Evolutionary conservation across 2,113 vertebrate species (phyloP).

Genomic region (Parus major): DNA sequence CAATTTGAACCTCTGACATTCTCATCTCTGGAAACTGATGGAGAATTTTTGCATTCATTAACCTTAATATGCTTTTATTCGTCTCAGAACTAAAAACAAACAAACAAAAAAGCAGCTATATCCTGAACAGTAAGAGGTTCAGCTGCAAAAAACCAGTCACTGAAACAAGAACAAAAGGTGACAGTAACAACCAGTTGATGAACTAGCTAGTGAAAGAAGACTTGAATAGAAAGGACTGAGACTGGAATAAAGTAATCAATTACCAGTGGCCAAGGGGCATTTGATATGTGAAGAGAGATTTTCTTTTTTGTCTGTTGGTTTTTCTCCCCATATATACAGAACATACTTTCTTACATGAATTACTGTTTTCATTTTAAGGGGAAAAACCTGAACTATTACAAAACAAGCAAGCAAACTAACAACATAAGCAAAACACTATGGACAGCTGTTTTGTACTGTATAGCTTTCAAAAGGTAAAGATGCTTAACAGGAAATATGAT

Average conservation of each 20-base stretch:
- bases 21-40: slow-evolving; percentile 16
- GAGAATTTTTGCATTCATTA: slow-evolving; percentile 52
- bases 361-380: neutral
- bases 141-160: neutral
- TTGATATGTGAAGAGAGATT: neutral
- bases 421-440: neutral
- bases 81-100: slow-evolving; percentile 20
- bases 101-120: neutral
- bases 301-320: neutral
- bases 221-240: neutral
- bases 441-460: neutral
- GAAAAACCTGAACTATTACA: neutral
- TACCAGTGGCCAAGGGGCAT: neutral
- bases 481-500: neutral
- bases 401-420: neutral
- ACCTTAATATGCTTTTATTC: slow-evolving; percentile 45
- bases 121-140: neutral
- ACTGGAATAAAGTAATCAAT: slow-evolving; percentile 25
- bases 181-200: neutral
- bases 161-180: slow-evolving; percentile 5
- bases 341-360: neutral
- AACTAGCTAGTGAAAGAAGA: slow-evolving; percentile 1
- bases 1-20: slow-evolving; percentile 29
- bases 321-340: neutral
- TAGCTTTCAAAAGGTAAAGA: neutral